These are phyloP conservation scores for Chelon labrosus DNA, from an alignment of 2,797 vertebrate species.

Conservation along the genomic window DNA sequence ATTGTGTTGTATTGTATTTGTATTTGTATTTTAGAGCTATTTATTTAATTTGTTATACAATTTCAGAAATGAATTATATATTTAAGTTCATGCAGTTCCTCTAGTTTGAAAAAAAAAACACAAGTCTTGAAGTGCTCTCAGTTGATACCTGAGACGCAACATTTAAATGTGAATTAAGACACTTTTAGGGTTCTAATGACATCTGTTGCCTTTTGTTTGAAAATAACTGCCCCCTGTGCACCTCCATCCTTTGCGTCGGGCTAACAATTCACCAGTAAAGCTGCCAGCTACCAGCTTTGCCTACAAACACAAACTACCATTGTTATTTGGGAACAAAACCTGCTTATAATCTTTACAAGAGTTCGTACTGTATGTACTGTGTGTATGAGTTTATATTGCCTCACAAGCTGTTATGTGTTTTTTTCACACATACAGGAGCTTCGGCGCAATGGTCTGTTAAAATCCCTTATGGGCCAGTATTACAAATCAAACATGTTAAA, in stretches of 20 bases:
- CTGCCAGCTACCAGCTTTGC: background rate
- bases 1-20: no score
- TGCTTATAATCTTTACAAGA: background rate
- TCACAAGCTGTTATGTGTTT: no score
- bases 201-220: background rate
- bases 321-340: background rate
- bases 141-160: background rate
- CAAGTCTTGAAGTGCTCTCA: no score
- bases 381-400: no score
- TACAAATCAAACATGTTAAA: background rate
- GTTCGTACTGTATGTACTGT: background rate
- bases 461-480: no score
- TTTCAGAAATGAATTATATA: no score
- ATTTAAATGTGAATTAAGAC: slow-evolving; percentile 10
- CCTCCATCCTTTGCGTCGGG: background rate
- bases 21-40: no score
- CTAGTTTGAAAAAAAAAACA: no score
- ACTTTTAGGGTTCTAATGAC: background rate
- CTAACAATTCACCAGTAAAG: background rate
- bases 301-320: background rate
- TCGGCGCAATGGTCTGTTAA: background rate
- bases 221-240: background rate
- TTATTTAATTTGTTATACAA: no score
- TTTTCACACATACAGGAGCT: background rate
- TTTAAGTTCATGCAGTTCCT: no score